phyloP scores from a whole-genome alignment of 1,140 invertebrate genomes.

The Pseudomyrmex cubaensis region DNA sequence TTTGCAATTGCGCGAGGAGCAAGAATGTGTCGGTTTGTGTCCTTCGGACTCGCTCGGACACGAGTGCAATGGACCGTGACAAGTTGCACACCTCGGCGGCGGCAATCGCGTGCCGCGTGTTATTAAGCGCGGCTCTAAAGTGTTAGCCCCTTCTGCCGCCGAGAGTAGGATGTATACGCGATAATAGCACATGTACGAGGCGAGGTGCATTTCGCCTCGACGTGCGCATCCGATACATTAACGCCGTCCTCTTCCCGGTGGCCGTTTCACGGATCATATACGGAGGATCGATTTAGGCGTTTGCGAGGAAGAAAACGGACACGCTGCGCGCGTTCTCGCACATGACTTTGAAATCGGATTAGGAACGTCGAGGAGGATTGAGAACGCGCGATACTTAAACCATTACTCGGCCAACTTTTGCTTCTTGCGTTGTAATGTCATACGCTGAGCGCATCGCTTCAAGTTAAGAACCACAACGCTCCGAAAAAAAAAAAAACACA shows the following conservation, averaged over 20 bases:
- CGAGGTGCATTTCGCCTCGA: too few relatives aligned
- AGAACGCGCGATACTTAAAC: background rate
- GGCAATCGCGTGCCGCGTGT: slow-evolving; percentile 67
- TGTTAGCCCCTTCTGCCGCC: slow-evolving; percentile 15
- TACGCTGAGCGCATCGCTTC: too few relatives aligned
- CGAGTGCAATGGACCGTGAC: slow-evolving; percentile 58
- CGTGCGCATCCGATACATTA: slow-evolving; percentile 17
- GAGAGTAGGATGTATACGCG: slow-evolving; percentile 26
- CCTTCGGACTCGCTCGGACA: slow-evolving; percentile 27
- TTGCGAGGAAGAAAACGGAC: background rate
- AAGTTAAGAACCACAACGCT: too few relatives aligned
- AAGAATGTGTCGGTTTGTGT: slow-evolving; percentile 24
- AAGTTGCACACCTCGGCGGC: slow-evolving; percentile 19
- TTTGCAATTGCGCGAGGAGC: background rate
- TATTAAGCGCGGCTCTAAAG: slow-evolving; percentile 63
- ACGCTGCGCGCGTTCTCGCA: background rate
- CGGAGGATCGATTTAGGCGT: slow-evolving; percentile 27
- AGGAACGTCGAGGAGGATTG: background rate
- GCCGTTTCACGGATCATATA: slow-evolving; percentile 51
- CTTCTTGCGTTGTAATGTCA: too few relatives aligned
- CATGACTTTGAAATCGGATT: slow-evolving; percentile 10
- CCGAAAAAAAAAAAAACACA: too few relatives aligned
- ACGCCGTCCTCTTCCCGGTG: slow-evolving; percentile 32
- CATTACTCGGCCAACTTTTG: background rate
- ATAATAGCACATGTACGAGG: background rate